Conservation (phyloP, 2,797 vertebrate genomes). For the Eutrigla gurnardus region DNA sequence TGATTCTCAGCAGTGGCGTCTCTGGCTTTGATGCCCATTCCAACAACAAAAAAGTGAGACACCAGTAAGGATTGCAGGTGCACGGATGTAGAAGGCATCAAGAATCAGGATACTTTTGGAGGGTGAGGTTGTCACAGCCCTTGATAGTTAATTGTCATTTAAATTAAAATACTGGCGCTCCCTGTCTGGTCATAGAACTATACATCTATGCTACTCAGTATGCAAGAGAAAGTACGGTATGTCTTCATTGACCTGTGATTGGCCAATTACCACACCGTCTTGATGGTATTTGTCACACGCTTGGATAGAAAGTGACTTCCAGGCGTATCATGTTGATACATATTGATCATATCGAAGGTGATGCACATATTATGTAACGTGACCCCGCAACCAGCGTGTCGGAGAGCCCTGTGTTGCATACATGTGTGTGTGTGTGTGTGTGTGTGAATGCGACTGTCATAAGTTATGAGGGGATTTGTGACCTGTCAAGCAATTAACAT, state of each 20-base stretch:
- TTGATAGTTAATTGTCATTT: constrained; percentile 1
- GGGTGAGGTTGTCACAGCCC: not conserved
- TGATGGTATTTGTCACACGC: not conserved
- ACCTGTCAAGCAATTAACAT: constrained; percentile 35
- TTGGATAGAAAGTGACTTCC: too few species aligned
- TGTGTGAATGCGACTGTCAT: not conserved
- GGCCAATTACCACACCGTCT: not conserved
- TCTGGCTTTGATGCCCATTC: not conserved
- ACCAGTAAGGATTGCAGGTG: not conserved
- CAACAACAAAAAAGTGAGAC: not conserved
- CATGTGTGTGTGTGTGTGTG: not conserved
- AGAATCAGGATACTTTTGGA: not conserved
- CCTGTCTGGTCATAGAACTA: not conserved
- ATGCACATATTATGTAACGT: not conserved
- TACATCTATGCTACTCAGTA: not conserved
- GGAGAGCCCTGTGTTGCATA: not conserved
- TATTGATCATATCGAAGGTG: not conserved
- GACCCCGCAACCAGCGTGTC: not conserved
- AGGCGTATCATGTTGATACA: too few species aligned
- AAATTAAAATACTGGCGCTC: not conserved
- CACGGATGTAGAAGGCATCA: not conserved
- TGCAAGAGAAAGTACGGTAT: too few species aligned
- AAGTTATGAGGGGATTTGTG: constrained; percentile 19
- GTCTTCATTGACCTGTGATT: not conserved
- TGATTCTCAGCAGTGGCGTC: not conserved